Conservation (phyloP, 2,888 invertebrate genomes). For the Drosophila pegasa region DNA sequence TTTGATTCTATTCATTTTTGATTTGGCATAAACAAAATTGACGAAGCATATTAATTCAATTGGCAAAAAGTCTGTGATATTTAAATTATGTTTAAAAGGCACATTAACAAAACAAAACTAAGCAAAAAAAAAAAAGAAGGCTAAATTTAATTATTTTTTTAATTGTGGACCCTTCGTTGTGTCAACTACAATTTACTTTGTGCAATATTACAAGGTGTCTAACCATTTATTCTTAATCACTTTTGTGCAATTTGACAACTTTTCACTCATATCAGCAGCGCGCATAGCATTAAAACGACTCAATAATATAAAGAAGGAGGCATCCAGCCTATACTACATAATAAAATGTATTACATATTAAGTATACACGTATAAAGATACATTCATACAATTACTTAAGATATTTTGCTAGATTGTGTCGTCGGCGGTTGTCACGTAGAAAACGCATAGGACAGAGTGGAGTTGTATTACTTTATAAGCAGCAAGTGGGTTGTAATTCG, state of each 20-base stretch:
- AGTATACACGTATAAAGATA: slow-evolving; percentile 29
- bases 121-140: slow-evolving; percentile 30
- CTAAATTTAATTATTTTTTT: slow-evolving; percentile 61
- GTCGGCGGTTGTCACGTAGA: slow-evolving; percentile 28
- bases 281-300: slow-evolving; percentile 57
- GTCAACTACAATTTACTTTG: slow-evolving; percentile 58
- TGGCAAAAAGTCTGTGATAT: slow-evolving; percentile 82
- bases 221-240: slow-evolving; percentile 54
- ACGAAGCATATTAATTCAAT: slow-evolving; percentile 72
- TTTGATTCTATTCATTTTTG: slow-evolving; percentile 30
- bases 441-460: slow-evolving; percentile 14
- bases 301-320: slow-evolving; percentile 35
- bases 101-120: slow-evolving; percentile 32
- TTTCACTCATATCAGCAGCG: slow-evolving; percentile 74
- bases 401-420: slow-evolving; percentile 44
- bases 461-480: slow-evolving; percentile 73
- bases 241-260: slow-evolving; percentile 71
- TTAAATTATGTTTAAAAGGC: slow-evolving; percentile 75
- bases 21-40: slow-evolving; percentile 70
- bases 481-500: slow-evolving; percentile 70
- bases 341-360: slow-evolving; percentile 38
- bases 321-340: slow-evolving; percentile 23
- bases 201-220: slow-evolving; percentile 65
- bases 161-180: slow-evolving; percentile 53
- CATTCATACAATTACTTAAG: slow-evolving; percentile 34